Evolutionary conservation across 2,113 vertebrate species (phyloP), one percentile per base, ranked within the genome.

Genomic region (Ctenodactylus gundi): DNA sequence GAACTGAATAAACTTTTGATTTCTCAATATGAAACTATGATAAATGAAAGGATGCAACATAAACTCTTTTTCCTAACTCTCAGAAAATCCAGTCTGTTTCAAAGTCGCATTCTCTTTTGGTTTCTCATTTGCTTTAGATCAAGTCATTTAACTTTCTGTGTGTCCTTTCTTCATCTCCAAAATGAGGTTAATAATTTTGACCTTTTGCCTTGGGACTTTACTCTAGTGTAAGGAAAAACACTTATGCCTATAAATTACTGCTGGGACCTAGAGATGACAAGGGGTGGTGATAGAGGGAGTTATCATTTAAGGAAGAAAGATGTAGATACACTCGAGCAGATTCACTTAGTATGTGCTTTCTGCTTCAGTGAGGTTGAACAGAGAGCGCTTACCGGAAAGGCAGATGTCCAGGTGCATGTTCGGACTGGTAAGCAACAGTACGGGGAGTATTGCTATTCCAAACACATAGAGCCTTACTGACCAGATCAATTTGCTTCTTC

Each of bases 401-500:
- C 60, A 82, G 75, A 78, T 81, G 83, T 89, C 72, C 60, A 86
- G 31, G 73, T 5, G 15, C 64, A 51, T 51, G 34, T 68, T 89
- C 57, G 25, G 46, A 41, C 34, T 85, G 57, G 80, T 62, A 70
- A 77, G 55, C 75, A 73, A 36, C 78, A 67, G 46, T 88, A 91
- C 27, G 36, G 21, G 34, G 46, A 85, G 68, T 62, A 44, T 70
- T 92, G n/a, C 41, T 83, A 89, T 96, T 96, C 82, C 14, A 81
- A 76, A 85, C 46, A 92, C 89, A 89, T 1, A 76, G 53, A 73
- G n/a, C 81, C 76, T 92, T 20, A 34, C 44, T 85, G 81, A 91
- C 46, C 73, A 73, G 80, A 85, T 97, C 96, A 93, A 83, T 96
- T 93, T 90, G 60, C 53, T 87, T 93, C 44, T 87, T 93, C 82